These are phyloP conservation scores for Helicoverpa armigera DNA, from an alignment of 1,140 invertebrate species.

Conservation along the genomic window DNA sequence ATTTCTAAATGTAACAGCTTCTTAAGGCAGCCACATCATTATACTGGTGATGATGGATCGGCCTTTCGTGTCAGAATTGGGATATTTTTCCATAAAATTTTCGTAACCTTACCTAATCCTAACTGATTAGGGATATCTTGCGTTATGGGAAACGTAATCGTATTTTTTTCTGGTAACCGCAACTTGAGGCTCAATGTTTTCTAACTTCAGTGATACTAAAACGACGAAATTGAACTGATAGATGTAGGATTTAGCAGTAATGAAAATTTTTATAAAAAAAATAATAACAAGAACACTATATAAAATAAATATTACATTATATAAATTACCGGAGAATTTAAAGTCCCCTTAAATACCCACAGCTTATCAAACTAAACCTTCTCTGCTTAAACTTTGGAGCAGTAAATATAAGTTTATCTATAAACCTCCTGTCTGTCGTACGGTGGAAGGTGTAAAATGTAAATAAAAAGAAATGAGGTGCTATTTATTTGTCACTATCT, in stretches of 20 bases:
- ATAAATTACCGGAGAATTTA: too few relatives aligned
- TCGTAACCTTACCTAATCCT: not conserved
- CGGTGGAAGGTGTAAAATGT: conserved; percentile 21
- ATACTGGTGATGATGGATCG: not conserved
- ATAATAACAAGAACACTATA: too few relatives aligned
- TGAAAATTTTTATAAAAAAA: too few relatives aligned
- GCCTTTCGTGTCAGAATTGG: not conserved
- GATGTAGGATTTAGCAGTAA: too few relatives aligned
- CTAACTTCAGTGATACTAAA: too few relatives aligned
- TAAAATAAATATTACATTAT: too few relatives aligned
- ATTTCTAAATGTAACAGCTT: not conserved
- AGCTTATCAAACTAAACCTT: not conserved
- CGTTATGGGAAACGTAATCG: too few relatives aligned
- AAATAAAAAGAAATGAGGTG: conserved; percentile 1
- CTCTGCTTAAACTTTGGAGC: not conserved
- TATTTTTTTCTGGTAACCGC: too few relatives aligned
- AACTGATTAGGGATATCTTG: too few relatives aligned
- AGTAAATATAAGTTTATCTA: not conserved
- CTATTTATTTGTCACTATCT: conserved; percentile 25
- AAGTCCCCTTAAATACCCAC: too few relatives aligned
- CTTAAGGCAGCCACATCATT: not conserved
- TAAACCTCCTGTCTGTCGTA: not conserved
- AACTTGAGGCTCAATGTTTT: too few relatives aligned
- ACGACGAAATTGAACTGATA: too few relatives aligned
- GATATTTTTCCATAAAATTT: not conserved